Percentiles rank a stretch among this genome's conserved stretches.
These are phyloP conservation scores for Euplagia quadripunctaria DNA, from an alignment of 2,888 invertebrate genomes.

Conservation along the genomic window DNA sequence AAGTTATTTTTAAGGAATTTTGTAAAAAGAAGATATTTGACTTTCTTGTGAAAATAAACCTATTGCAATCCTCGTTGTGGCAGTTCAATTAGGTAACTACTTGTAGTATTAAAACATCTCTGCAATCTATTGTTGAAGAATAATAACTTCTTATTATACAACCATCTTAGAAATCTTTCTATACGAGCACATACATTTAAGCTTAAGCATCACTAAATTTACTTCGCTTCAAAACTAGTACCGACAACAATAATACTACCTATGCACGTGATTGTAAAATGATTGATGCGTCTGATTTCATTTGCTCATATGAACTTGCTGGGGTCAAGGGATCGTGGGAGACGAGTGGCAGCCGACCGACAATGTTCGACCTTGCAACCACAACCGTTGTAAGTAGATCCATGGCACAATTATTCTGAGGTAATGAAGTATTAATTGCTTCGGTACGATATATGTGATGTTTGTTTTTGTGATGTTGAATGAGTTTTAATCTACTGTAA, in stretches of 20 bases:
- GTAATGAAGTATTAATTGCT: slow-evolving; percentile 49
- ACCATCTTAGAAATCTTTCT: not conserved
- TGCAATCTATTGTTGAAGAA: not conserved
- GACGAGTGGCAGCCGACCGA: slow-evolving; percentile 45
- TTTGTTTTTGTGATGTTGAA: slow-evolving; percentile 19
- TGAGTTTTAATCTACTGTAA: slow-evolving; percentile 15
- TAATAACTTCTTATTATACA: not conserved
- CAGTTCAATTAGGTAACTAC: too few species aligned
- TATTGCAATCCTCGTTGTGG: too few species aligned
- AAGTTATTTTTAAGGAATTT: too few species aligned
- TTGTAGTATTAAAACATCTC: not conserved
- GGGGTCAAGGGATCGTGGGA: slow-evolving; percentile 70
- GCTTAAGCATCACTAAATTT: slow-evolving; percentile 13
- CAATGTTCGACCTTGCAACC: slow-evolving; percentile 58
- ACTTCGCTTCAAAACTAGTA: slow-evolving; percentile 25
- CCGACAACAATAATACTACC: slow-evolving; percentile 41
- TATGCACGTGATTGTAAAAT: slow-evolving; percentile 62
- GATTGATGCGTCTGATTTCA: slow-evolving; percentile 74
- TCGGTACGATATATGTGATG: slow-evolving; percentile 16
- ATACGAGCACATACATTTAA: slow-evolving; percentile 4
- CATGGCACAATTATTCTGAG: slow-evolving; percentile 37
- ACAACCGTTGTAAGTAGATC: slow-evolving; percentile 51
- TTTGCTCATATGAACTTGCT: slow-evolving; percentile 67
- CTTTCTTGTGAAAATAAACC: too few species aligned
- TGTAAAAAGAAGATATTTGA: too few species aligned